A percentile compares a stretch with the other conserved stretches of the same genome.
Conservation (phyloP, 2,888 invertebrate species). For the Trissolcus japonicus region DNA sequence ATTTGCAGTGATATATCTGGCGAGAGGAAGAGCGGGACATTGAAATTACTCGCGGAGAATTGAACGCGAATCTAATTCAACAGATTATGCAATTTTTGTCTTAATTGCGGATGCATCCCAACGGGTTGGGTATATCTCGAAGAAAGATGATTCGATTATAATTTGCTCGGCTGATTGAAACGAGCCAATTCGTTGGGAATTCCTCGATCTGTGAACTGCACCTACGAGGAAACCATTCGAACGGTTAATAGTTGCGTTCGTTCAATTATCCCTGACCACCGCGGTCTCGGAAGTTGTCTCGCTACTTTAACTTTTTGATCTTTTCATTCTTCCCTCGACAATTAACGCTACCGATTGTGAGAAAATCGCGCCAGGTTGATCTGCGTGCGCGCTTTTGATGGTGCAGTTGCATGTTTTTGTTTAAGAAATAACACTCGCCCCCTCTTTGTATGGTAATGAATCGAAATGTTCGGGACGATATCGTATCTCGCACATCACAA, state of each 20-base stretch:
- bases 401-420: background rate
- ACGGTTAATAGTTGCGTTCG: constrained; percentile 61
- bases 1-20: background rate
- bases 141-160: constrained; percentile 35
- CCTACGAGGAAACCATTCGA: constrained; percentile 46
- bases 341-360: constrained; percentile 38
- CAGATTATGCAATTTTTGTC: constrained; percentile 23
- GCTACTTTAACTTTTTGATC: constrained; percentile 35
- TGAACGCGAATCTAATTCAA: too few relatives aligned
- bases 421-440: background rate
- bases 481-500: too few relatives aligned
- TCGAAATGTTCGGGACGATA: too few relatives aligned
- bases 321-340: constrained; percentile 35
- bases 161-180: constrained; percentile 59
- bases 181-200: constrained; percentile 55
- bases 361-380: constrained; percentile 2
- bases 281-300: constrained; percentile 53
- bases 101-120: constrained; percentile 7
- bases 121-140: too few relatives aligned
- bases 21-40: too few relatives aligned
- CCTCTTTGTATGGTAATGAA: too few relatives aligned
- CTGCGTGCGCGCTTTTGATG: constrained; percentile 4
- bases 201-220: constrained; percentile 47
- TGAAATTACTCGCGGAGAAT: too few relatives aligned
- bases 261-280: constrained; percentile 61